Conservation (phyloP, 1,140 invertebrate genomes). For the Drosophila seguyi region DNA sequence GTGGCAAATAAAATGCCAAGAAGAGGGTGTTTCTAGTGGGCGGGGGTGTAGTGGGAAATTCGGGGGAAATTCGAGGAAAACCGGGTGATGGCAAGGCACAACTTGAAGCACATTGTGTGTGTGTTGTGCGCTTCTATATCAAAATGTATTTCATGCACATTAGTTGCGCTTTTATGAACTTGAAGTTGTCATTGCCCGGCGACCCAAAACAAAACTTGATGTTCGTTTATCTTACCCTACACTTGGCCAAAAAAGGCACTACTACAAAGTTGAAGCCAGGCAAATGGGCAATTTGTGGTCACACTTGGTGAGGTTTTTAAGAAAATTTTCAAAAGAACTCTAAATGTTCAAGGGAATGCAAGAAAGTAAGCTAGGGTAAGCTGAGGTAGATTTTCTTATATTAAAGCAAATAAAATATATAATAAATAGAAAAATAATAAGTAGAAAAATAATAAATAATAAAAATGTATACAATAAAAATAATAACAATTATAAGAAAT, state of each 20-base stretch:
- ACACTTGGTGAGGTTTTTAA: background rate
- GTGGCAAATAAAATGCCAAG: conserved; percentile 69
- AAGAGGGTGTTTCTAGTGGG: background rate
- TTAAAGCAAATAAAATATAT: too few relatives aligned
- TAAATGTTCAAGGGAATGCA: background rate
- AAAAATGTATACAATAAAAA: too few relatives aligned
- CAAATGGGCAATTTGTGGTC: background rate
- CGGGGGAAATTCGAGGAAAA: background rate
- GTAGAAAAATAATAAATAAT: too few relatives aligned
- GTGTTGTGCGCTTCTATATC: conserved; percentile 32
- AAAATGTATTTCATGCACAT: conserved; percentile 80
- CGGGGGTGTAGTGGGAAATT: background rate
- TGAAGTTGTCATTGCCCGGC: conserved; percentile 76
- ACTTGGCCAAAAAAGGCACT: background rate
- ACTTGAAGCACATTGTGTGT: conserved; percentile 16
- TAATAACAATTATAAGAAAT: too few relatives aligned
- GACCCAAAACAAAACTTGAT: conserved; percentile 61
- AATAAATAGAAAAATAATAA: too few relatives aligned
- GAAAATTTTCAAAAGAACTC: background rate
- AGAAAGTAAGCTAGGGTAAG: background rate
- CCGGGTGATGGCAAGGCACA: conserved; percentile 6
- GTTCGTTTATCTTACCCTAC: conserved; percentile 35
- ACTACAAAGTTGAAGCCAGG: background rate
- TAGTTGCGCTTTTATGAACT: conserved; percentile 83
- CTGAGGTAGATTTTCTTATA: background rate